phyloP scores from a whole-genome alignment of 1,140 invertebrate genomes.

The Antheraea mylitta region DNA sequence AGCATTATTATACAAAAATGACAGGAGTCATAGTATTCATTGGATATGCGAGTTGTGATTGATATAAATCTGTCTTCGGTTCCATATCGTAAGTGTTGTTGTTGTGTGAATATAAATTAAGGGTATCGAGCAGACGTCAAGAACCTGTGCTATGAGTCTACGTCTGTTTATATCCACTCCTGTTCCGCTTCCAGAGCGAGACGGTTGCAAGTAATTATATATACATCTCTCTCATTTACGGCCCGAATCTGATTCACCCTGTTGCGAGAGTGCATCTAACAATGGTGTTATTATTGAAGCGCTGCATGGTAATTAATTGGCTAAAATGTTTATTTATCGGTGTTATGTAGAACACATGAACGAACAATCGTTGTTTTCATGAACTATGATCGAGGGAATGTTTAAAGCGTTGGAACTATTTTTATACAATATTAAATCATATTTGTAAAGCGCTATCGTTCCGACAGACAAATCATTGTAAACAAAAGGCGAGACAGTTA shows the following conservation, averaged over 20 bases:
- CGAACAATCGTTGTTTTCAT: background rate
- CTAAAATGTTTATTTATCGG: conserved; percentile 2
- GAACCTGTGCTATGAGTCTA: conserved; percentile 18
- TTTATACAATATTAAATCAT: background rate
- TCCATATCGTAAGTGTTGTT: conserved; percentile 44
- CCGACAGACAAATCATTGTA: background rate
- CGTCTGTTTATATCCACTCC: conserved; percentile 19
- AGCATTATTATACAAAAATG: conserved; percentile 25
- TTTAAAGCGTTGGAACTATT: background rate
- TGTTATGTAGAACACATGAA: conserved; percentile 4
- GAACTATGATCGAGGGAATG: background rate
- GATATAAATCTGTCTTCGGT: conserved; percentile 54
- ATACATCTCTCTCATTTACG: conserved; percentile 10
- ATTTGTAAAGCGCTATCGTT: background rate
- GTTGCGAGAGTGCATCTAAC: conserved; percentile 6
- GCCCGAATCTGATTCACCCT: conserved; percentile 10
- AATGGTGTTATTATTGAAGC: conserved; percentile 10
- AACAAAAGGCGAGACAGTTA: background rate
- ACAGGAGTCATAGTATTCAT: conserved; percentile 18
- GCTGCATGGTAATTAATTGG: conserved; percentile 7
- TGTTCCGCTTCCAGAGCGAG: conserved; percentile 24
- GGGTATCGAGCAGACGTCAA: conserved; percentile 34
- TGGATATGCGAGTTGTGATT: conserved; percentile 48
- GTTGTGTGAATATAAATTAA: conserved; percentile 57
- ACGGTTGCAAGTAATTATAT: conserved; percentile 13